Base-by-base conservation (phyloP, 2,113 vertebrate species). In the Petrocephalus microphthalmus region DNA sequence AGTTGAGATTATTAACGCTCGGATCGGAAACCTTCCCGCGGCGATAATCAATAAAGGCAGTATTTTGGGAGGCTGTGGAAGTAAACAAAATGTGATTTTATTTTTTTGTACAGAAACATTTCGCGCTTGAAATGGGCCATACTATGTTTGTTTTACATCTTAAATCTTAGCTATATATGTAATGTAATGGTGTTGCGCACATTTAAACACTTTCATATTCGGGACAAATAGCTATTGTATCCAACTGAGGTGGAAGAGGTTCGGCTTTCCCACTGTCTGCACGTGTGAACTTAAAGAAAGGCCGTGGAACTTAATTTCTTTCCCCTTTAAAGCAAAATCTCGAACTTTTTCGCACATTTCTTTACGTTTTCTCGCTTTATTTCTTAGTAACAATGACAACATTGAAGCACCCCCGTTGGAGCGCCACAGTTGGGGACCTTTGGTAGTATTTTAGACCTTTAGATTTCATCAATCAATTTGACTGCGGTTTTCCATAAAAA, bases 391-490 rank as follows among this genome's bases (percentile, higher is more conserved):
- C 98, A 99, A 99, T 98, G 97, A 96, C 96, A 97, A 97, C 97
- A 99, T 96, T 98, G 97, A 97, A 97, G 97, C 93, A 96, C 98
- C 97, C 98, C 98, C 94, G 97, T 96, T 97, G 98, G 97, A 96
- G 97, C 95, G 96, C 96, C 98, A 97, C 98, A 98, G 98, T 98
- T 96, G 98, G 98, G 97, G 97, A 98, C 97, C 98, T 97, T 97
- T 96, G 94, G 96, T 97, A 97, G 97, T 97, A 95, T 97, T 98
- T 96, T 97, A 97, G 97, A 97, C 98, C 98, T 98, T 98, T 98
- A 97, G 97, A 98, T 99, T 99, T 99, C 98, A 99, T 99, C 98
- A 99, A 99, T 99, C 98, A 99, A 99, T 99, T 96, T 99, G 98
- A 99, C 98, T 99, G 97, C 98, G 97, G 98, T 99, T 99, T 99